Conservation (phyloP, 2,888 invertebrate genomes). For the Drosophila pegasa region DNA sequence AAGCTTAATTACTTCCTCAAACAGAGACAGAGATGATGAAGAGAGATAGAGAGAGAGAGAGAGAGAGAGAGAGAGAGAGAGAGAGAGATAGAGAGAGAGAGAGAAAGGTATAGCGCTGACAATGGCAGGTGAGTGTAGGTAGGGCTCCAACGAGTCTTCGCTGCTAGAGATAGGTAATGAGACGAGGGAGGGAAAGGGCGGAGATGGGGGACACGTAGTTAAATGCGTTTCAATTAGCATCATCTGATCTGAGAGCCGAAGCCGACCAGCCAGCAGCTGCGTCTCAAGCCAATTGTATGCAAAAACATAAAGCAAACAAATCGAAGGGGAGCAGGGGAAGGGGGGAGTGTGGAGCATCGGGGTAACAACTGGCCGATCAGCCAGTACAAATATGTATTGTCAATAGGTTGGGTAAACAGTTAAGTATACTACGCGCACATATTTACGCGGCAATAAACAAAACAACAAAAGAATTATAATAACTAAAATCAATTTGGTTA, state of each 20-base stretch:
- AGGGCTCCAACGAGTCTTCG: slow-evolving; percentile 24
- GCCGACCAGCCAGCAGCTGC: slow-evolving; percentile 5
- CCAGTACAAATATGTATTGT: slow-evolving; percentile 60
- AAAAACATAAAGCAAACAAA: slow-evolving; percentile 40
- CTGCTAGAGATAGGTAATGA: background rate
- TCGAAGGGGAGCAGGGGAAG: background rate
- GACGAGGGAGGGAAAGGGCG: slow-evolving; percentile 15
- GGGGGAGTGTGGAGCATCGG: background rate
- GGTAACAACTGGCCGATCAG: slow-evolving; percentile 28
- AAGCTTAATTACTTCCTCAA: slow-evolving; percentile 49
- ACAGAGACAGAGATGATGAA: slow-evolving; percentile 13
- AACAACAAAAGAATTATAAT: slow-evolving; percentile 66
- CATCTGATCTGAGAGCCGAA: slow-evolving; percentile 28
- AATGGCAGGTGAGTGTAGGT: slow-evolving; percentile 32
- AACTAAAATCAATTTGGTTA: slow-evolving; percentile 67
- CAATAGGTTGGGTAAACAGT: slow-evolving; percentile 72
- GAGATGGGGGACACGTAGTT: background rate
- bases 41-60: background rate
- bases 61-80: background rate
- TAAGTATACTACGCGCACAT: slow-evolving; percentile 53
- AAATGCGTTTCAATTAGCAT: slow-evolving; percentile 74
- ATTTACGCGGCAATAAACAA: slow-evolving; percentile 70
- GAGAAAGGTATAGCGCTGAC: slow-evolving; percentile 4
- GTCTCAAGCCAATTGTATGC: slow-evolving; percentile 59
- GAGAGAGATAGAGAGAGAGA: background rate